Evolutionary conservation across 1,140 invertebrate species (phyloP).

Genomic region (Drosophila ambigua): DNA sequence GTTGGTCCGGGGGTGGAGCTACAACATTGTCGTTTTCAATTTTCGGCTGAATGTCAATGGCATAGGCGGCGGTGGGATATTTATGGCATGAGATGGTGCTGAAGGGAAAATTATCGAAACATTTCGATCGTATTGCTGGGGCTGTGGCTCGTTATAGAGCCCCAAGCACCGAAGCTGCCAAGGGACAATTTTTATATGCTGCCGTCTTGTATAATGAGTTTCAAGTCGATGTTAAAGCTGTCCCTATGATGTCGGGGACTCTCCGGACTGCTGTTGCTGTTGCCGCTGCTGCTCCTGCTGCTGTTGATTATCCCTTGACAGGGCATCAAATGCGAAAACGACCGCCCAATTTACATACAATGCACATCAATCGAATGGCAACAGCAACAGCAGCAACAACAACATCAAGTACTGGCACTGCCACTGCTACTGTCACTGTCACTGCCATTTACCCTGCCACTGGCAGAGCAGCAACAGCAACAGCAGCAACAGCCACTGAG

Average conservation of each 20-base stretch:
- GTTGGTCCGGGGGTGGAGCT: background rate
- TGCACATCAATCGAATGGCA: slow-evolving; percentile 75
- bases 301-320: slow-evolving; percentile 82
- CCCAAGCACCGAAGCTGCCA: slow-evolving; percentile 17
- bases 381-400: slow-evolving; percentile 38
- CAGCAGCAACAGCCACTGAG: slow-evolving; percentile 18
- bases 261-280: background rate
- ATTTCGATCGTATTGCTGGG: slow-evolving; percentile 70
- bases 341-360: slow-evolving; percentile 82
- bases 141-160: slow-evolving; percentile 65
- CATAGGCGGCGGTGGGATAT: slow-evolving; percentile 19
- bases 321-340: slow-evolving; percentile 81
- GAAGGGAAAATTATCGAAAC: slow-evolving; percentile 67
- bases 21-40: slow-evolving; percentile 73
- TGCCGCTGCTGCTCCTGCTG: slow-evolving; percentile 16
- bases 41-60: slow-evolving; percentile 60
- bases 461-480: slow-evolving; percentile 8
- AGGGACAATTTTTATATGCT: slow-evolving; percentile 68
- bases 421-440: slow-evolving; percentile 43
- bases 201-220: slow-evolving; percentile 73
- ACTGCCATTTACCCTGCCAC: slow-evolving; percentile 55
- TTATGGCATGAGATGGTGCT: slow-evolving; percentile 31
- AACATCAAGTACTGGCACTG: slow-evolving; percentile 35
- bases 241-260: slow-evolving; percentile 41
- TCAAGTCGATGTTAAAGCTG: slow-evolving; percentile 37